Conservation (phyloP, 2,113 vertebrate species). For the chimpanzee (Pan troglodytes) region NHGRI_mPanTro3-v2.1_pri NC_072413.2:87896001-87896500, state of each 20-base stretch:
- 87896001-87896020: background rate
- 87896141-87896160: constrained; percentile 62
- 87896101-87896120: constrained; percentile 62
- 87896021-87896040: constrained; percentile 44
- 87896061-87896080: constrained; percentile 36
- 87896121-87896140: constrained; percentile 63
- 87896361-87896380: background rate
- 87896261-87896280: constrained; percentile 57
- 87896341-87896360: constrained; percentile 23
- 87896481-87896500: background rate
- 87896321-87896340: constrained; percentile 29
- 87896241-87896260: constrained; percentile 67
- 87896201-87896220: constrained; percentile 43
- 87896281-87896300: constrained; percentile 56
- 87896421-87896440: background rate
- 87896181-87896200: constrained; percentile 63
- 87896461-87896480: background rate
- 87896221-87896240: constrained; percentile 63
- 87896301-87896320: constrained; percentile 43
- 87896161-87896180: constrained; percentile 48
- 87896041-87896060: background rate
- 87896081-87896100: constrained; percentile 12
- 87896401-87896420: constrained; percentile 16
- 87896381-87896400: background rate
- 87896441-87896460: background rate